phyloP scores from a whole-genome alignment of 2,113 vertebrate genomes.

The Gymnobelideus leadbeateri region DNA sequence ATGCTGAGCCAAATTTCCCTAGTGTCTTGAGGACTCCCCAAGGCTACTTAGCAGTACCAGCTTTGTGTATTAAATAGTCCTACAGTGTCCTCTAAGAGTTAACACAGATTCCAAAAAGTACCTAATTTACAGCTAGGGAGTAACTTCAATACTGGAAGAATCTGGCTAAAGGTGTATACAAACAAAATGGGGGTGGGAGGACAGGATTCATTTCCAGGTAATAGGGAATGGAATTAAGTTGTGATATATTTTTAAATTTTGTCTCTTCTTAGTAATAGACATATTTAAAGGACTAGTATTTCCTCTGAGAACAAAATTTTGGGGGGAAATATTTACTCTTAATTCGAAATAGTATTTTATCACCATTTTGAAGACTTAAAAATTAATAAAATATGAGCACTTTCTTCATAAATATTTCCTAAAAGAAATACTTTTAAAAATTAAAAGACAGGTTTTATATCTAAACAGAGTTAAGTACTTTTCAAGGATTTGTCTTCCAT shows the following conservation, averaged over 20 bases:
- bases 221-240: slow-evolving; percentile 65
- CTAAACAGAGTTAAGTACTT: background rate
- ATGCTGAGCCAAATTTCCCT: slow-evolving; percentile 72
- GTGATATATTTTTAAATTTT: slow-evolving; percentile 60
- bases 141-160: slow-evolving; percentile 59
- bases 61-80: slow-evolving; percentile 51
- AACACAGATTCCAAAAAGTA: slow-evolving; percentile 57
- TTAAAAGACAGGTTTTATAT: background rate
- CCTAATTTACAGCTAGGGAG: slow-evolving; percentile 47
- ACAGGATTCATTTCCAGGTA: slow-evolving; percentile 44
- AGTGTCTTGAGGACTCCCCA: slow-evolving; percentile 52
- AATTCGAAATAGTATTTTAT: slow-evolving; percentile 21
- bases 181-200: slow-evolving; percentile 36
- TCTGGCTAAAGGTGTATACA: slow-evolving; percentile 8
- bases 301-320: slow-evolving; percentile 50
- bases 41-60: slow-evolving; percentile 38
- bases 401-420: slow-evolving; percentile 51
- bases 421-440: background rate
- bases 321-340: slow-evolving; percentile 47
- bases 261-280: slow-evolving; percentile 55
- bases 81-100: slow-evolving; percentile 56
- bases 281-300: slow-evolving; percentile 63
- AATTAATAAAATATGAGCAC: slow-evolving; percentile 27
- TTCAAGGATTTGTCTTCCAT: background rate
- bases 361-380: slow-evolving; percentile 29